Base-by-base conservation (phyloP, 2,797 vertebrate genomes). In the Chiloscyllium punctatum region DNA sequence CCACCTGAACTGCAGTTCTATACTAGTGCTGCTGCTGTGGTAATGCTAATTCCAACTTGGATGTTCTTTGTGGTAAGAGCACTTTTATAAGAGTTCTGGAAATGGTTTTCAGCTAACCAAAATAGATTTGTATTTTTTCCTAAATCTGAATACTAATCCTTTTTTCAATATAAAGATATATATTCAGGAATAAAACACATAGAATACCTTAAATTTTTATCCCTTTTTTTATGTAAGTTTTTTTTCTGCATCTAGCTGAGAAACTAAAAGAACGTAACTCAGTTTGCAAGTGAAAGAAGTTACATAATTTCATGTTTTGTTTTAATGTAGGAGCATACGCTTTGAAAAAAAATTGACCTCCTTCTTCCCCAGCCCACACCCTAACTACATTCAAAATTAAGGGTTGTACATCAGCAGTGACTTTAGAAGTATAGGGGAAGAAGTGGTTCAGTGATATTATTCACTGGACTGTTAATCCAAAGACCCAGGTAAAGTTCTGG, bases 31-130 rank as follows among this genome's bases (percentile, higher is more conserved):
- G 98, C 99, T 0, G 99, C 99, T 0, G 97, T 99, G 96, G 96
- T 99, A 77, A 98, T 99, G 99, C 98, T 99, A 0, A 98, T 99
- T 96, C 99, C 99, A 7, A 98, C 99, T 8, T 99, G 99, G 99
- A 96, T 98, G 96, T 99, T 99, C 96, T 98, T 99, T 96, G 97
- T 99, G 98, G 99, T 99, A 96, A 96, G 98, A 42, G 21, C 5
- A 71, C 48, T 30, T 72, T 13, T 72, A 2, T 42, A 69, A 68
- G 6, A 74, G 42, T 4, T 66, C 15, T 51, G 48, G 37, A 42
- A 71, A 23, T 42, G 13, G 21, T 72, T 95, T 95, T 53, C 15
- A 74, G 69, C 23, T 21, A 53, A 5, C 25, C 13, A 42, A 51
- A 74, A 77, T 94, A 30, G 16, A 33, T 77, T 16, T 53, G 3